Conservation (phyloP, 2,113 vertebrate species). For the Tretioscincus oriximinensis region DNA sequence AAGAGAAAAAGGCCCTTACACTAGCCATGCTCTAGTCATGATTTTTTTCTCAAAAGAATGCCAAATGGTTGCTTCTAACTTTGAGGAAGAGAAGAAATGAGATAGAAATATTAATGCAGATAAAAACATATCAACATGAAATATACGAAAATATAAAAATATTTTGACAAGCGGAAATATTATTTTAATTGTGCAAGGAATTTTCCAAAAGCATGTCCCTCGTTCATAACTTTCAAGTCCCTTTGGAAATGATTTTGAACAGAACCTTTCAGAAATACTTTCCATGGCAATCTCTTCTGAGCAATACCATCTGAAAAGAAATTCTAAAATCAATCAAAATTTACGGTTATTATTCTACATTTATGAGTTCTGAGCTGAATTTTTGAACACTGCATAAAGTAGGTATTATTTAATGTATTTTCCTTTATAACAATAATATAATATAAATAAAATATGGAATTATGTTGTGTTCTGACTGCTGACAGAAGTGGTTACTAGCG, state of each 20-base stretch:
- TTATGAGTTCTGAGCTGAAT: conserved; percentile 54
- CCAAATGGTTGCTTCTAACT: conserved; percentile 28
- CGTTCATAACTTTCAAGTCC: conserved; percentile 38
- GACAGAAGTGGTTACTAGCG: conserved; percentile 1
- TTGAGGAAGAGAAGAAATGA: conserved; percentile 14
- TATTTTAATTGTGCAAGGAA: conserved; percentile 52
- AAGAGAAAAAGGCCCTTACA: conserved; percentile 20
- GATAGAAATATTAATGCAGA: conserved; percentile 22
- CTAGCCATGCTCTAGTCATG: neutral
- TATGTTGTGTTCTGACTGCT: conserved; percentile 35
- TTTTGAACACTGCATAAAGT: conserved; percentile 50
- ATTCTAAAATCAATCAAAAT: conserved; percentile 62
- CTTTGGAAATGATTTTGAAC: conserved; percentile 51
- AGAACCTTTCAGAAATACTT: conserved; percentile 59
- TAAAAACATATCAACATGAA: conserved; percentile 37
- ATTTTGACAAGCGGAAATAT: conserved; percentile 48
- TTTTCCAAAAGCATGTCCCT: conserved; percentile 35
- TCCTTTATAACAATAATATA: conserved; percentile 53
- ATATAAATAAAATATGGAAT: conserved; percentile 54
- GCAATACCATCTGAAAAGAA: conserved; percentile 43
- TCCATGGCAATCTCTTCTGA: conserved; percentile 43
- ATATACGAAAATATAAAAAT: conserved; percentile 23
- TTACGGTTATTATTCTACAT: conserved; percentile 50
- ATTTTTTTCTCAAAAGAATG: conserved; percentile 3
- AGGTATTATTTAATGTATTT: conserved; percentile 54